Conservation (phyloP, 2,113 vertebrate genomes). For the Oryzias javanicus region DNA sequence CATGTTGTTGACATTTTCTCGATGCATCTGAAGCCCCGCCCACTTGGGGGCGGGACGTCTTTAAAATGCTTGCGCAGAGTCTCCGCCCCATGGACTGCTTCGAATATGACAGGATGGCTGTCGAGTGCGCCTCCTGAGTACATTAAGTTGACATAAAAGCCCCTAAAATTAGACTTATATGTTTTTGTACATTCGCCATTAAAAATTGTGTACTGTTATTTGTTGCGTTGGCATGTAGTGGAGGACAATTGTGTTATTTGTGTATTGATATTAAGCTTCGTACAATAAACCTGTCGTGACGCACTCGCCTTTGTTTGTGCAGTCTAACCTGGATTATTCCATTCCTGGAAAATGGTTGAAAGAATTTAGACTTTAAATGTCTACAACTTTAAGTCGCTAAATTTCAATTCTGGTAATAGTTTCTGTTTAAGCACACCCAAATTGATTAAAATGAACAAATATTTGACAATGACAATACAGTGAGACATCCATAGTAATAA, state of each 20-base stretch:
- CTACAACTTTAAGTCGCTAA: no score
- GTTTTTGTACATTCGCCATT: neutral
- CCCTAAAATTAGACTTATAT: neutral
- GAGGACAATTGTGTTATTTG: no score
- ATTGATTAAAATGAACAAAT: conserved; percentile 11
- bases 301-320: conserved; percentile 24
- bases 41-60: conserved; percentile 21
- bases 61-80: neutral
- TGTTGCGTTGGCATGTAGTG: no score
- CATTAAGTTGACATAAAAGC: conserved; percentile 16
- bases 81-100: conserved; percentile 51
- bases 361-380: no score
- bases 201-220: no score
- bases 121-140: conserved; percentile 1
- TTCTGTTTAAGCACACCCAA: neutral
- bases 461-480: conserved; percentile 1
- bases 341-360: neutral
- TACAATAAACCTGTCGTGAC: no score
- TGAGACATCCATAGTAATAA: conserved; percentile 36
- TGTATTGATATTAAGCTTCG: no score
- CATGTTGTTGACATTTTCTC: conserved; percentile 75
- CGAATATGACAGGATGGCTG: conserved; percentile 32
- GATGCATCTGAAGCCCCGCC: conserved; percentile 44
- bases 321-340: conserved; percentile 40
- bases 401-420: no score